Conservation (phyloP, 2,888 invertebrate species). For the Mythimna loreyi region DNA sequence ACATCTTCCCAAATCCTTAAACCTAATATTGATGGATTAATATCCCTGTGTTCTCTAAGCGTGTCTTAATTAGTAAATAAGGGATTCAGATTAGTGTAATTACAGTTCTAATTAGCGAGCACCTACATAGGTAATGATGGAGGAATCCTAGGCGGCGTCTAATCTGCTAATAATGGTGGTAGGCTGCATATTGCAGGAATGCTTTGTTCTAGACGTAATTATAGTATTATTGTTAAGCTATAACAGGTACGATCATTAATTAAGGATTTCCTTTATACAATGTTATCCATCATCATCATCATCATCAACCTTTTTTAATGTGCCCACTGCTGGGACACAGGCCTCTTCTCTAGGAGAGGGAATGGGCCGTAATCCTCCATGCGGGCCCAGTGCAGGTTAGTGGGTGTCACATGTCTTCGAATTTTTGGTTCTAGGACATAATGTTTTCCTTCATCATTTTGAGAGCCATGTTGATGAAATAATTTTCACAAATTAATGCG, state of each 20-base stretch:
- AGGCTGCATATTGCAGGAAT: constrained; percentile 16
- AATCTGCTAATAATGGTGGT: constrained; percentile 33
- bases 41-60: constrained; percentile 16
- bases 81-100: constrained; percentile 48
- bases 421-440: no score
- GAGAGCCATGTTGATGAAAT: no score
- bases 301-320: no score
- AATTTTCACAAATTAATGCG: no score
- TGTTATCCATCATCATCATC: no score
- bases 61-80: constrained; percentile 41
- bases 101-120: constrained; percentile 34
- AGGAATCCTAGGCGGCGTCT: constrained; percentile 9
- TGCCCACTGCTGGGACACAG: no score
- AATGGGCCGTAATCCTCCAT: no score
- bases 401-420: no score
- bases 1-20: not conserved
- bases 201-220: constrained; percentile 33
- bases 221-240: constrained; percentile 7
- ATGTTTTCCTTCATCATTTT: no score
- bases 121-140: constrained; percentile 33
- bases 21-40: constrained; percentile 15
- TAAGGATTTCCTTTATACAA: not conserved
- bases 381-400: no score
- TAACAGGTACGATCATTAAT: constrained; percentile 3
- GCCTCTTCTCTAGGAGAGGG: no score